Evolutionary conservation across 2,888 invertebrate species (phyloP).

Genomic region (Polia nebulosa): DNA sequence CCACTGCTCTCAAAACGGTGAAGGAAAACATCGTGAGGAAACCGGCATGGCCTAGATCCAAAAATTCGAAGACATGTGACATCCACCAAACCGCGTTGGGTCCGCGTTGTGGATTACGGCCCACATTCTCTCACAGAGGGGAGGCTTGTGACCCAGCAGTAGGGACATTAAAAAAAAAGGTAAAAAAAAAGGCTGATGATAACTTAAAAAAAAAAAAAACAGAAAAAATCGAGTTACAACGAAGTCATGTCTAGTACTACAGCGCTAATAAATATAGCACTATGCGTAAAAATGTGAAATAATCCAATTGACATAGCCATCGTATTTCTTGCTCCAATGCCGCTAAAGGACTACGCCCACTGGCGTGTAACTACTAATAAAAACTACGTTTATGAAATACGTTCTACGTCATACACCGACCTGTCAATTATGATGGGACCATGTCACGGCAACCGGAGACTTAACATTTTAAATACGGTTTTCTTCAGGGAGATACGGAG

Average conservation of each 20-base stretch:
- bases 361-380: conserved; percentile 36
- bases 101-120: no score
- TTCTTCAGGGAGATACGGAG: neutral
- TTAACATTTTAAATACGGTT: neutral
- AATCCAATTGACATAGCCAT: conserved; percentile 47
- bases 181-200: no score
- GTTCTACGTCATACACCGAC: neutral
- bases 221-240: neutral
- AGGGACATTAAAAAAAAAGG: no score
- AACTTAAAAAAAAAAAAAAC: no score
- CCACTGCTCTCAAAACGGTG: no score
- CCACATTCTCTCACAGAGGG: no score
- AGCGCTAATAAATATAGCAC: conserved; percentile 7
- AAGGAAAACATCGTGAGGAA: no score
- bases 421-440: neutral
- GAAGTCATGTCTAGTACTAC: neutral
- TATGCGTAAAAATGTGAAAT: conserved; percentile 35
- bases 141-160: no score
- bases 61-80: no score
- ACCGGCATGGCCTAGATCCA: no score
- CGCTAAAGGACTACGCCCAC: conserved; percentile 44
- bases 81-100: no score
- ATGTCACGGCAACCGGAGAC: conserved; percentile 26
- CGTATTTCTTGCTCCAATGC: conserved; percentile 22
- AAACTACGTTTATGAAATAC: conserved; percentile 16